phyloP scores from a whole-genome alignment of 2,888 invertebrate genomes.

The Peribatodes rhomboidaria region DNA sequence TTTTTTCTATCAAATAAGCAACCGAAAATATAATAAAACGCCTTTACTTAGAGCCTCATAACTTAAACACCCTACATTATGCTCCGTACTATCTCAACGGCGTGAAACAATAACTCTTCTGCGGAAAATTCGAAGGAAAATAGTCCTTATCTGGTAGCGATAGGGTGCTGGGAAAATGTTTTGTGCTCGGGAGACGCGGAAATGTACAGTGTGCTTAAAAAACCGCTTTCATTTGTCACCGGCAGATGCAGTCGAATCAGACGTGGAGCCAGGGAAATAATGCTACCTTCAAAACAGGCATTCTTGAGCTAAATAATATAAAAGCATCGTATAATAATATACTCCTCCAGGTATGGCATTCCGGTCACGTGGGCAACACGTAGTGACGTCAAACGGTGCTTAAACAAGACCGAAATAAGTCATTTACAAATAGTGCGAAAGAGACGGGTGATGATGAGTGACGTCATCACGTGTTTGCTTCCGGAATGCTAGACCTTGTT shows the following conservation, averaged over 20 bases:
- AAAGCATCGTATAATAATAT: too few relatives aligned
- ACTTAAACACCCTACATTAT: slow-evolving; percentile 76
- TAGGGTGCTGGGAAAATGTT: slow-evolving; percentile 49
- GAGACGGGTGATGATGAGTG: too few relatives aligned
- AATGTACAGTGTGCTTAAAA: slow-evolving; percentile 79
- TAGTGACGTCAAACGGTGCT: too few relatives aligned
- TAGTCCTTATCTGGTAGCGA: slow-evolving; percentile 46
- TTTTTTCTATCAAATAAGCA: slow-evolving; percentile 35
- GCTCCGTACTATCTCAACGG: slow-evolving; percentile 65
- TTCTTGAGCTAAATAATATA: too few relatives aligned
- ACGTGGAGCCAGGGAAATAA: slow-evolving; percentile 57
- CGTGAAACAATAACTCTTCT: slow-evolving; percentile 47
- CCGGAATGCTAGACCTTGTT: too few relatives aligned
- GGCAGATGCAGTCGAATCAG: slow-evolving; percentile 82
- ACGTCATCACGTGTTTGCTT: too few relatives aligned
- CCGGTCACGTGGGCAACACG: too few relatives aligned
- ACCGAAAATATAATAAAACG: slow-evolving; percentile 64
- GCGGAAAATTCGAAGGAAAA: slow-evolving; percentile 43
- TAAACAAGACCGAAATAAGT: too few relatives aligned
- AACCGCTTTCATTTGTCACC: slow-evolving; percentile 84
- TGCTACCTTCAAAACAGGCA: too few relatives aligned
- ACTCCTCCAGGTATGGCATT: too few relatives aligned
- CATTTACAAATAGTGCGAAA: too few relatives aligned
- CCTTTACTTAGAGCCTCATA: slow-evolving; percentile 71
- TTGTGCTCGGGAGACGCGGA: slow-evolving; percentile 55